These are phyloP conservation scores for Abramis brama DNA, from an alignment of 2,113 vertebrate genomes.

Conservation along the genomic window DNA sequence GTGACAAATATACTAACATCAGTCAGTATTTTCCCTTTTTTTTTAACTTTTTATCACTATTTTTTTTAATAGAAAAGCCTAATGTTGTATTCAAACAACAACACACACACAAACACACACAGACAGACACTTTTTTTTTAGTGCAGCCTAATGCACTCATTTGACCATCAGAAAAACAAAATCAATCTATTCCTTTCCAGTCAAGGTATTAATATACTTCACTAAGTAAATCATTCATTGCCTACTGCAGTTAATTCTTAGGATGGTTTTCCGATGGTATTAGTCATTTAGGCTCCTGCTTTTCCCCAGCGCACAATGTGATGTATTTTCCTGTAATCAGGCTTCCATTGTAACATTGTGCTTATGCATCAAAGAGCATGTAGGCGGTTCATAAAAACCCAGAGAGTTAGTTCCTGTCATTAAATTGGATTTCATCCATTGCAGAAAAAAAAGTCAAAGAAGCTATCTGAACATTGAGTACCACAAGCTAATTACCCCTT, in stretches of 20 bases:
- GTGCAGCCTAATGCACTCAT: neutral
- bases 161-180: slow-evolving; percentile 19
- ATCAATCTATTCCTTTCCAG: slow-evolving; percentile 33
- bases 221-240: slow-evolving; percentile 35
- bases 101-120: neutral
- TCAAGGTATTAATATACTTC: slow-evolving; percentile 25
- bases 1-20: no score
- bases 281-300: slow-evolving; percentile 51
- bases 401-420: slow-evolving; percentile 56
- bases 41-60: no score
- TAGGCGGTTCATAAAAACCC: slow-evolving; percentile 55
- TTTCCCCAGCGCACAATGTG: slow-evolving; percentile 31
- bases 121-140: neutral
- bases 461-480: slow-evolving; percentile 57
- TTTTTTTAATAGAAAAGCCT: no score
- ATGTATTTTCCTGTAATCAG: slow-evolving; percentile 58
- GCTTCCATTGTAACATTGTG: slow-evolving; percentile 56
- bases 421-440: slow-evolving; percentile 59
- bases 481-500: slow-evolving; percentile 52
- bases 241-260: slow-evolving; percentile 41
- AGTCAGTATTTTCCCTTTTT: no score
- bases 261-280: slow-evolving; percentile 33
- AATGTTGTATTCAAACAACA: no score
- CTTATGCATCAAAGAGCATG: slow-evolving; percentile 58
- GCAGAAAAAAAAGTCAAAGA: slow-evolving; percentile 35